Base-by-base conservation (phyloP, 2,113 vertebrate genomes). In the Blennius ocellaris region DNA sequence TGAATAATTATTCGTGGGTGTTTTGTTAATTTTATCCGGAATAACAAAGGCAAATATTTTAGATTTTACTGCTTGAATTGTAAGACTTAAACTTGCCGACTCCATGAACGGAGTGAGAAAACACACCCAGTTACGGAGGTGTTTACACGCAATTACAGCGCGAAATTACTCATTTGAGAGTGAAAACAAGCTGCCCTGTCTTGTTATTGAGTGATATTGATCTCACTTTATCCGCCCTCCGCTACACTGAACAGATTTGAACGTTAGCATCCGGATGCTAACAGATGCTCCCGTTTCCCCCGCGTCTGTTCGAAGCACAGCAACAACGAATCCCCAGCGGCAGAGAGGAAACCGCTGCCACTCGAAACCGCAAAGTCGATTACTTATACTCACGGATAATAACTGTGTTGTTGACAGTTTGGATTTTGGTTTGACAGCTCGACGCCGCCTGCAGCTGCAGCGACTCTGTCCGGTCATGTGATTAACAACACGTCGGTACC, bases 401-500 rank as follows among this genome's bases (percentile, higher is more conserved):
- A 36, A 62, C 1, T 36, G 43, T 62, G 60, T 71, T 80, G 76
- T 50, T 76, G 56, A 80, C 54, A 71, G 66, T 80, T 84, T 45
- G 51, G 5, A 1, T 48, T 70, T 9, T 76, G 58, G 63, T 62
- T 62, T 90, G 84, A 90, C 90, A 91, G 84, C 65, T 81, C 66
- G 67, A 69, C 59, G 82, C 30, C 69, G 83, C 78, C 78, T 73
- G 65, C 62, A 78, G 52, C 53, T 40, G 63, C 76, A 55, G 73
- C 61, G 67, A 81, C 79, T 80, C 83, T 77, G 65, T 73, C 85
- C 73, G 72, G 64, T 92, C 91, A 92, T 83, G 90, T 93, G 92
- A 90, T 65, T 30, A 43, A 15, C 61, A 9, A 38, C 11, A 45
- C 6, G 60, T 8, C 40, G 1, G 54, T 78, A 92, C 1, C 67